Evolutionary conservation across 2,113 vertebrate species (phyloP), one percentile per base, ranked within the genome.

Genomic region (Amblyopsis rosae): DNA sequence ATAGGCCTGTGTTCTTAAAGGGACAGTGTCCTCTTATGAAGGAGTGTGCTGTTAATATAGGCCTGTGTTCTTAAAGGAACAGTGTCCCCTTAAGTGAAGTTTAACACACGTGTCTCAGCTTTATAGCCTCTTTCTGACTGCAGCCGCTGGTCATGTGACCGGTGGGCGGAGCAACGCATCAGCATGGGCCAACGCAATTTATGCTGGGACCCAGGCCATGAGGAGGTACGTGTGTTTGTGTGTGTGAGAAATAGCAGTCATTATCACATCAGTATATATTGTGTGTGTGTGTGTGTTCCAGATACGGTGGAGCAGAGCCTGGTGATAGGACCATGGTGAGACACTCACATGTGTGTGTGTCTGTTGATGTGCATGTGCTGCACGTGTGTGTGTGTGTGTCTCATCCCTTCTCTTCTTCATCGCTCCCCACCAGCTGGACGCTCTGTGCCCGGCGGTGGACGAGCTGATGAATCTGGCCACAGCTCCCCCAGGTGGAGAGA

Each of bases 71-170:
- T 41, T 41, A 41, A 41, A 41, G 35, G 35, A 5, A 5, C 35
- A 41, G 35, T 8, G 35, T 8, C 35, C 35, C 6, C 35, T 41
- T 8, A 7, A 56, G 9, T 17, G 7, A 56, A n/a, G 9, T 26
- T 26, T 26, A n/a, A 59, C 58, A 59, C 57, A 32, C 51, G 32
- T 76, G 2, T 60, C 41, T 6, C 64, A 94, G 97, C 82, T 99
- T 54, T 99, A 99, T 0, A 96, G 96, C 78, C 87, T 99, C 15
- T 98, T 97, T 80, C 88, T 99, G 87, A 96, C 94, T 0, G 96
- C 96, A 0, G 96, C 96, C 0, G 93, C 94, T 1, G 90, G 67
- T 56, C 87, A 93, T 6, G 87, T 99, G 69, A 90, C 75, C 0
- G 62, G 46, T 3, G 62, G 67, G 63, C 53, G 19, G 55, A 81